These are phyloP conservation scores for Melanotaenia trifasciata DNA, from an alignment of 2,797 vertebrate genomes.

Conservation along the genomic window DNA sequence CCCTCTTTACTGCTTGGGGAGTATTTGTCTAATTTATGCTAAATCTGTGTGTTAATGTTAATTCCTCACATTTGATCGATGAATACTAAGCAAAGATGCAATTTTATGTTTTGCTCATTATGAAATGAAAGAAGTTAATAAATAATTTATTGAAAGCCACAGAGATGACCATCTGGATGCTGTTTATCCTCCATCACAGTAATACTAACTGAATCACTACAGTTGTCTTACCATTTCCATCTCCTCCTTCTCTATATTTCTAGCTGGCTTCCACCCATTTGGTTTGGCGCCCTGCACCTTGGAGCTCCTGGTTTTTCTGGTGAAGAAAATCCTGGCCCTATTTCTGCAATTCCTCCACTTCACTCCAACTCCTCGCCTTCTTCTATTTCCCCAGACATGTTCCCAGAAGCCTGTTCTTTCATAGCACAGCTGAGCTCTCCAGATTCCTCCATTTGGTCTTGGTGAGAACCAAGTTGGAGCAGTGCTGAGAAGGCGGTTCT, in stretches of 20 bases:
- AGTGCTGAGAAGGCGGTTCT: constrained; percentile 61
- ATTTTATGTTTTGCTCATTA: constrained; percentile 46
- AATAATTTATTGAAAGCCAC: constrained; percentile 72
- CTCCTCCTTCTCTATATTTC: constrained; percentile 60
- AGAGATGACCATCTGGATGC: constrained; percentile 79
- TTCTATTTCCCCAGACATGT: constrained; percentile 68
- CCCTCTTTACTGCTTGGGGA: constrained; percentile 46
- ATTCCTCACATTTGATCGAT: constrained; percentile 43
- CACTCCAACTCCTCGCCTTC: constrained; percentile 45
- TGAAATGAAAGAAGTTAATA: constrained; percentile 56
- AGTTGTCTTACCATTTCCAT: constrained; percentile 56
- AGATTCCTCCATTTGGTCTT: constrained; percentile 78
- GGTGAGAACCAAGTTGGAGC: constrained; percentile 71
- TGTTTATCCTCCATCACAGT: constrained; percentile 52
- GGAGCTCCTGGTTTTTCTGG: constrained; percentile 58
- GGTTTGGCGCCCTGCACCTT: constrained; percentile 60
- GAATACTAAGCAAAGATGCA: constrained; percentile 53
- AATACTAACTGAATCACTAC: constrained; percentile 57
- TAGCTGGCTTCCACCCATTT: constrained; percentile 60
- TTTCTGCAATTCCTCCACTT: constrained; percentile 56
- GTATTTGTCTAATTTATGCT: constrained; percentile 58
- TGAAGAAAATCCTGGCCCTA: constrained; percentile 61
- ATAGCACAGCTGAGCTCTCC: constrained; percentile 62
- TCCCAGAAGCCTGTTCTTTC: constrained; percentile 76
- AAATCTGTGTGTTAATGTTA: constrained; percentile 49